Evolutionary conservation across 1,140 invertebrate species (phyloP), one percentile per base, ranked within the genome.

Genomic region (Magallana ariakensis): DNA sequence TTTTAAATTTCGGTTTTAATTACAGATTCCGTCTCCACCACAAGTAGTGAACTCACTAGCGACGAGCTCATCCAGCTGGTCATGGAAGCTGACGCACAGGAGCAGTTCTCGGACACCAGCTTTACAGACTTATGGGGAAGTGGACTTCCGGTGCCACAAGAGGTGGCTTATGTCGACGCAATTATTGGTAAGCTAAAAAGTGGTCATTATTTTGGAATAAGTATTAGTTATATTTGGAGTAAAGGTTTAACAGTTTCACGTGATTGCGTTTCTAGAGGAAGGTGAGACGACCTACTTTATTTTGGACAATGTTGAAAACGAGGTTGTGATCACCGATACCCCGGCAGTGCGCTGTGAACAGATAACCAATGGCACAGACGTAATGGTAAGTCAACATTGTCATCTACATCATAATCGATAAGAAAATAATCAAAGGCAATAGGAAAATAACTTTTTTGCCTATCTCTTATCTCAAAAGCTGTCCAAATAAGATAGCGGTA

Each of bases 31-130:
- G 33, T 58, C 66, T 75, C 66, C 9, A 85, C 66, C n/a, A 85
- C 84, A 10, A 85, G 84, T 55, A 85, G 84, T 15, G 57, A 46
- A 26, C 6, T 85, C 15, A 85, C 84, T 22, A 70, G 80, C 26
- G 84, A 85, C 15, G 84, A 85, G 9, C 22, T 75, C 22, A 26
- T 75, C 10, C 66, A 75, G 9, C 19, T 75, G 66, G 66, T 75
- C 22, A 26, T 75, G 66, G 66, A 75, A 33, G 19, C 66, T 2
- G 66, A 75, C 11, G 66, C 33, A 19, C 66, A 75, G 22, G 66
- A 26, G 22, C 66, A 75, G 33, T 26, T 26, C 22, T 26, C 66
- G 22, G 66, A 75, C 22, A 13, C 19, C 10, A 26, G 26, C 13
- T 75, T 26, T 22, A 2, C 66, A 3, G 66, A 75, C 22, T 33